Base-by-base conservation (phyloP, 2,797 vertebrate species). In the Coendou prehensilis region DNA sequence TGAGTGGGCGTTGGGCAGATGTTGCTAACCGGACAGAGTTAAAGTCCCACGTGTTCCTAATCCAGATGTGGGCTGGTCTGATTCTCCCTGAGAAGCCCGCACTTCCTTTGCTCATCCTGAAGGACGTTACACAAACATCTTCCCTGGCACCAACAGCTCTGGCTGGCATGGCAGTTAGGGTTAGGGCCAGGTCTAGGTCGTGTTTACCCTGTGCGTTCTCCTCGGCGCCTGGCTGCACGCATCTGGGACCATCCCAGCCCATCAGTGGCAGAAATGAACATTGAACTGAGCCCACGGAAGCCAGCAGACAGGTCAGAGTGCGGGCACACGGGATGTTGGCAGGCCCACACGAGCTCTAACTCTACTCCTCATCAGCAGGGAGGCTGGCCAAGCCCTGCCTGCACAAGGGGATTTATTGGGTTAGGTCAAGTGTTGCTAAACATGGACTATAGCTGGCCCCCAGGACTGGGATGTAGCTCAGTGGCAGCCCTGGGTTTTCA, bases 171-270 rank as follows among this genome's bases (percentile, higher is more conserved):
- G 18, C 56, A 18, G 30, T 23, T 41, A 18, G 69, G 4, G 18
- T 11, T 11, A 73, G 37, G 69, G 67, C 22, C 2, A 71, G 67
- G 37, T 20, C 22, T 3, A 71, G 67, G 37, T 20, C 6, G 13
- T 18, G 0, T 50, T 71, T 45, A 63, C 47, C 7, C 26, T 26
- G 23, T 2, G 23, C 41, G 56, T 92, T 91, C 84, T 80, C 10
- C 33, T 45, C 30, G 26, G 84, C 45, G 11, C 54, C 79, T 45
- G 73, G 93, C 89, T 82, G 28, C 45, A 80, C 84, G n/a, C 71
- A 26, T 33, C 64, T 94, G 87, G 90, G 37, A 18, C 87, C 81
- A 22, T 59, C 73, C 52, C 85, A 90, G 63, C 45, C 86, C 93
- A 84, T 89, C 76, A 89, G 78, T 0, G 3, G 20, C 89, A 79